Evolutionary conservation across 2,888 invertebrate genomes (phyloP).

Genomic region (Cheilosia vulpina): DNA sequence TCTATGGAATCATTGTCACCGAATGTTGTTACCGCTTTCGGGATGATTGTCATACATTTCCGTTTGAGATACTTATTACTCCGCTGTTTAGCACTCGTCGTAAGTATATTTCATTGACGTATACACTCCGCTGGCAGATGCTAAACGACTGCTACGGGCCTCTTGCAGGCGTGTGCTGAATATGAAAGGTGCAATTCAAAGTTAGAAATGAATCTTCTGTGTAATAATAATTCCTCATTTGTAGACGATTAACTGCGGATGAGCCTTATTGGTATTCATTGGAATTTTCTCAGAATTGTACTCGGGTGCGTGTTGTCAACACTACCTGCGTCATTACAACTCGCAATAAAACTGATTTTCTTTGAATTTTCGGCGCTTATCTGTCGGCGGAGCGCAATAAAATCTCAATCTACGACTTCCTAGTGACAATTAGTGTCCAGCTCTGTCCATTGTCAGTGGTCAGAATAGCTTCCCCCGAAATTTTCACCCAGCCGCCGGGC

Average conservation of each 20-base stretch:
- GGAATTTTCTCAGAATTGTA: constrained; percentile 44
- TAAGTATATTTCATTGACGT: not conserved
- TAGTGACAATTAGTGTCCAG: constrained; percentile 36
- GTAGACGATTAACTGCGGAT: constrained; percentile 28
- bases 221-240: constrained; percentile 6
- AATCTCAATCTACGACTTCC: constrained; percentile 47
- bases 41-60: no score
- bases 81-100: no score
- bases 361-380: constrained; percentile 40
- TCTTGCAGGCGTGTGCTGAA: not conserved
- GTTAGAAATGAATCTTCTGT: not conserved
- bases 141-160: not conserved
- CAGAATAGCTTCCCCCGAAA: constrained; percentile 24
- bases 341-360: constrained; percentile 25
- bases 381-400: constrained; percentile 16
- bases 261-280: constrained; percentile 56
- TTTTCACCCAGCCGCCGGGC: constrained; percentile 1
- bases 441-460: constrained; percentile 14
- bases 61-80: no score
- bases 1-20: no score
- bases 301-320: not conserved
- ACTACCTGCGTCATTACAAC: constrained; percentile 44
- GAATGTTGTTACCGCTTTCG: no score
- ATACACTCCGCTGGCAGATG: not conserved
- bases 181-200: constrained; percentile 15